Base-by-base conservation (phyloP, 2,797 vertebrate genomes). In the Todus mexicanus region DNA sequence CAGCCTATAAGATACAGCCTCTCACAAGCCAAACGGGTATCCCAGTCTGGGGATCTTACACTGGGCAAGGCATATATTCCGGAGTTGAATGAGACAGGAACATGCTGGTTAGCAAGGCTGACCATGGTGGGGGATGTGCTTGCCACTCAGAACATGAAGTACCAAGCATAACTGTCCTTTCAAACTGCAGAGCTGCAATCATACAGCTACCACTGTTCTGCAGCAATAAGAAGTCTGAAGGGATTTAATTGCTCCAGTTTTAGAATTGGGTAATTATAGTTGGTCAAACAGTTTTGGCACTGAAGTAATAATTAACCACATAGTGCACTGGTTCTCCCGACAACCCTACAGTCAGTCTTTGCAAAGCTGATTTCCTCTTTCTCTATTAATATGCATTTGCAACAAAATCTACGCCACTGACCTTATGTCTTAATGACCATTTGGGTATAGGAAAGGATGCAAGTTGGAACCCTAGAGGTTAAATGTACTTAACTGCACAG, bases 261-360 rank as follows among this genome's bases (percentile, higher is more conserved):
- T 74, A 90, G 83, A 94, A 89, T 2, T 80, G 68, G 65, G 42
- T 90, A 94, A 83, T 83, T 92, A 76, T n/a, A 80, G 38, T 33
- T 37, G 81, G 90, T 82, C 78, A 69, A 88, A 93, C 68, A 40
- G 31, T 74, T 94, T 89, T 1, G 10, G 61, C 47, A 69, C 50
- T 57, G 75, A 84, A 91, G 64, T 43, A 89, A 72, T 50, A 88
- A 87, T 80, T 92, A 95, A 92, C 95, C 69, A 37, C 69, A 38
- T 77, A 87, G 77, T 61, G 74, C 69, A 47, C 45, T 57, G 60
- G 22, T 84, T 87, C 63, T 95, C 40, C 76, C 73, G 64, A 50
- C 45, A 87, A 65, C 69, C 22, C 25, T 29, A 33, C 37, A 38
- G 26, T 31, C 0, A 0, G 54, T 21, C 51, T 78, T 65, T 66